phyloP scores from a whole-genome alignment of 2,113 vertebrate species.

The Toxostoma redivivum region DNA sequence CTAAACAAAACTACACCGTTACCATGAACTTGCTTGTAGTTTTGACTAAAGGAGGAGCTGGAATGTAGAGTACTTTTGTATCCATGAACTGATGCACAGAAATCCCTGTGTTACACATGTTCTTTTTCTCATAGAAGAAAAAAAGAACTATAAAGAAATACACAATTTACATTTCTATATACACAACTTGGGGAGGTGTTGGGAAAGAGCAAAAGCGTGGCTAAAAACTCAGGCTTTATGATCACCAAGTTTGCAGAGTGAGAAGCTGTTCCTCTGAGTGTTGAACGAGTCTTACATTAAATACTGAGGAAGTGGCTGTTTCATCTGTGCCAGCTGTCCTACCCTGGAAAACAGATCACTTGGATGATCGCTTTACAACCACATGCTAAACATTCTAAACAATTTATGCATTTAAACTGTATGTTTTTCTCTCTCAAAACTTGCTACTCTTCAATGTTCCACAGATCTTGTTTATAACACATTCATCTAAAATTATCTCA shows the following conservation, averaged over 20 bases:
- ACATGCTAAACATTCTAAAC: conserved; percentile 73
- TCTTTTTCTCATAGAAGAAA: background rate
- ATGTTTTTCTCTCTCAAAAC: conserved; percentile 70
- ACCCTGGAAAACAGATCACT: conserved; percentile 43
- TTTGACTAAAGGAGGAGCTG: background rate
- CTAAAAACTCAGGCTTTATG: background rate
- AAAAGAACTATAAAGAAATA: background rate
- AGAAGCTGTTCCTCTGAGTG: background rate
- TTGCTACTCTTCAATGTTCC: conserved; percentile 70
- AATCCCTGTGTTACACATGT: background rate
- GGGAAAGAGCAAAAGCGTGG: background rate
- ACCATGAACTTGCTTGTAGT: background rate
- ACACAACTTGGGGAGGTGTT: background rate
- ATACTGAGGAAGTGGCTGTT: conserved; percentile 20
- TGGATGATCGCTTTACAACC: conserved; percentile 68
- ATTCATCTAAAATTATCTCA: conserved; percentile 82
- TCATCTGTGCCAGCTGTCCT: conserved; percentile 23
- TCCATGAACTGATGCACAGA: background rate
- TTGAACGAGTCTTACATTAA: background rate
- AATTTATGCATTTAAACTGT: conserved; percentile 73
- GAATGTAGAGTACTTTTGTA: background rate
- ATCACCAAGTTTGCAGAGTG: background rate
- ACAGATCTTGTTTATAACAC: conserved; percentile 86
- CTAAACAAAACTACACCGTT: background rate
- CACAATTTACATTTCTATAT: background rate